Percentiles rank a stretch among this genome's conserved stretches.
Conservation (phyloP, 2,797 vertebrate species). For the Mus minutoides region DNA sequence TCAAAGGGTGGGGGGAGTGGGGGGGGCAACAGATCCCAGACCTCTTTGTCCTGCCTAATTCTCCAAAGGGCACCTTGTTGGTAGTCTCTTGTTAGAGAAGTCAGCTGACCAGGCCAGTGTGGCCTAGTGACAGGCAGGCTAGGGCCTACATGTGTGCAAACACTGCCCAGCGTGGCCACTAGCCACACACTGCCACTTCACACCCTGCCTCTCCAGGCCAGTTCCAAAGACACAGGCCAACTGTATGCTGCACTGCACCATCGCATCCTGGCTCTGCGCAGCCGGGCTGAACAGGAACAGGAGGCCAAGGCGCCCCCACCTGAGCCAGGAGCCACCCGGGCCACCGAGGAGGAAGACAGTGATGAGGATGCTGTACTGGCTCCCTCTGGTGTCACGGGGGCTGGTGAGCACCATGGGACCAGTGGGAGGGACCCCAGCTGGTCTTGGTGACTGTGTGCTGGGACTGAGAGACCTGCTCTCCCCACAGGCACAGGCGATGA, state of each 20-base stretch:
- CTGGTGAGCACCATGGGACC: constrained; percentile 79
- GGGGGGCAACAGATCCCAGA: neutral
- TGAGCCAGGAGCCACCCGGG: constrained; percentile 92
- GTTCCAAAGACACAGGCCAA: constrained; percentile 98
- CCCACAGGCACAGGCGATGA: constrained; percentile 93
- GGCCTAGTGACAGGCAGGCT: neutral
- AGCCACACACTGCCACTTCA: neutral
- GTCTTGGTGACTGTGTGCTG: neutral
- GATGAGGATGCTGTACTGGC: constrained; percentile 92
- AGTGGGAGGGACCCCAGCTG: neutral
- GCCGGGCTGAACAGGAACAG: constrained; percentile 93
- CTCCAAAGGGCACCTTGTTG: neutral
- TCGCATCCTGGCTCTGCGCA: constrained; percentile 96
- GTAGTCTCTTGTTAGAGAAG: neutral
- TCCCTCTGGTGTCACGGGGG: constrained; percentile 85
- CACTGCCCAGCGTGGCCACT: neutral
- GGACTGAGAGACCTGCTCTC: neutral
- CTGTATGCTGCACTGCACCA: constrained; percentile 97
- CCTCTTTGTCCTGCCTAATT: neutral
- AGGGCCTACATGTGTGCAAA: no score
- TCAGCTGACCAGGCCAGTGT: neutral
- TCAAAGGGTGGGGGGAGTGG: no score
- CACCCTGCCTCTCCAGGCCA: constrained; percentile 88
- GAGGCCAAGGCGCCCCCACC: constrained; percentile 90
- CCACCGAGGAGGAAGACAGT: constrained; percentile 95